A percentile compares a stretch with the other conserved stretches of the same genome.
Conservation (phyloP, 1,140 invertebrate genomes). For the Philotrypesis tridentata region DNA sequence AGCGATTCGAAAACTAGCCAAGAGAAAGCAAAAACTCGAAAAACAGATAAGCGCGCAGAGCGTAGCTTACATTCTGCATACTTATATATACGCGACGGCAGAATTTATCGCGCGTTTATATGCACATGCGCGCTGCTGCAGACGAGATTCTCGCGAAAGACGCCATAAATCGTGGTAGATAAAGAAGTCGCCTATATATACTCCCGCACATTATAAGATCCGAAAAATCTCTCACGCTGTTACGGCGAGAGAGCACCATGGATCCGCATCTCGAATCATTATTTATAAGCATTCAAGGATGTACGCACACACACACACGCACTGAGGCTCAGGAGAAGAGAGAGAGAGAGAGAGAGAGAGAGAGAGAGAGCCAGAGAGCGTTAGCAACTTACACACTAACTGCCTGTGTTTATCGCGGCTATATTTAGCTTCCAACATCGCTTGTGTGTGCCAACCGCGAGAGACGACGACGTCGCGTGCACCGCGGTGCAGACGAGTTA, state of each 20-base stretch:
- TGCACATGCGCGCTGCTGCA: too few species aligned
- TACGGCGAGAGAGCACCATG: constrained; percentile 32
- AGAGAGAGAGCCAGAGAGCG: background rate
- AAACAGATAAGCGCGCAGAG: background rate
- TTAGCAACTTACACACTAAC: constrained; percentile 58
- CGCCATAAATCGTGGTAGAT: constrained; percentile 36
- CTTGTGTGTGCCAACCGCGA: constrained; percentile 59
- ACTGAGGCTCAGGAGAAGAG: background rate
- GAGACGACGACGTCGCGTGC: constrained; percentile 19
- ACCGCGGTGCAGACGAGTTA: too few species aligned
- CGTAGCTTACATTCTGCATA: too few species aligned
- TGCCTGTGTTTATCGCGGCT: constrained; percentile 67
- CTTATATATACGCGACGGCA: background rate
- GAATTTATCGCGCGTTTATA: background rate
- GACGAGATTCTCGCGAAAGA: constrained; percentile 26
- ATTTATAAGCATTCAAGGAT: constrained; percentile 61
- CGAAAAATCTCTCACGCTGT: constrained; percentile 43
- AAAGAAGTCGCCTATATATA: constrained; percentile 22
- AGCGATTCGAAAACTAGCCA: background rate
- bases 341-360: background rate
- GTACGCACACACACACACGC: background rate
- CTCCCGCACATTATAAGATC: background rate
- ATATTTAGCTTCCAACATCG: constrained; percentile 65
- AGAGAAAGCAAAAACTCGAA: background rate
- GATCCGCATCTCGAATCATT: constrained; percentile 52